These are phyloP conservation scores for Acromyrmex heyeri DNA, from an alignment of 1,140 invertebrate genomes.

Conservation along the genomic window DNA sequence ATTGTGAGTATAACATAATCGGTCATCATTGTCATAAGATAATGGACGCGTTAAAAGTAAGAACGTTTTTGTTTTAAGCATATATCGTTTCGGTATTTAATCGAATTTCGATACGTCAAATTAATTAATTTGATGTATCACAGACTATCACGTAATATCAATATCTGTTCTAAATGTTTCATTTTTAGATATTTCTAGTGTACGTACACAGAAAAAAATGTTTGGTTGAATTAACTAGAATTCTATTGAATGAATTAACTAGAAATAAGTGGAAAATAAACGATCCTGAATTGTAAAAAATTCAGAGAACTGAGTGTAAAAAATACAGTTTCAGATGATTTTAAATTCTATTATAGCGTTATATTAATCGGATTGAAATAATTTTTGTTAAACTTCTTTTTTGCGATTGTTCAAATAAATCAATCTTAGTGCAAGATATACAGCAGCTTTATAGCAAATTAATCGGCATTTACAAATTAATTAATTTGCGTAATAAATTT, in stretches of 20 bases:
- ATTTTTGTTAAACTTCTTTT: not conserved
- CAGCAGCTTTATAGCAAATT: not conserved
- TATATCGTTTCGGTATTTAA: not conserved
- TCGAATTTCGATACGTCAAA: too few species aligned
- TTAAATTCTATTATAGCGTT: not conserved
- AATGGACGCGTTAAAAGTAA: not conserved
- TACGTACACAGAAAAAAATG: too few species aligned
- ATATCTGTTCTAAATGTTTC: not conserved
- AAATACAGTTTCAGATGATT: too few species aligned
- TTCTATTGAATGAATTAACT: too few species aligned
- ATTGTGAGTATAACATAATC: constrained; percentile 25
- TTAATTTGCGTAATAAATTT: not conserved
- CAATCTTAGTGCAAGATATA: not conserved
- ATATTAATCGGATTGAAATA: not conserved
- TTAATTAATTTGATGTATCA: not conserved
- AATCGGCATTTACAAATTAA: not conserved
- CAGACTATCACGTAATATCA: too few species aligned
- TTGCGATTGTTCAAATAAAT: not conserved
- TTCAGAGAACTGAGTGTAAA: too few species aligned
- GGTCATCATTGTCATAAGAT: not conserved
- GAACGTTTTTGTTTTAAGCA: not conserved
- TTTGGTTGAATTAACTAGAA: too few species aligned
- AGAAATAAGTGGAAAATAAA: too few species aligned
- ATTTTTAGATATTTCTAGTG: too few species aligned
- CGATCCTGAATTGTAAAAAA: too few species aligned